Evolutionary conservation across 37 sponge, comb jelly and placozoan genomes (phyloP).

Genomic region (Beroe ovata): DNA sequence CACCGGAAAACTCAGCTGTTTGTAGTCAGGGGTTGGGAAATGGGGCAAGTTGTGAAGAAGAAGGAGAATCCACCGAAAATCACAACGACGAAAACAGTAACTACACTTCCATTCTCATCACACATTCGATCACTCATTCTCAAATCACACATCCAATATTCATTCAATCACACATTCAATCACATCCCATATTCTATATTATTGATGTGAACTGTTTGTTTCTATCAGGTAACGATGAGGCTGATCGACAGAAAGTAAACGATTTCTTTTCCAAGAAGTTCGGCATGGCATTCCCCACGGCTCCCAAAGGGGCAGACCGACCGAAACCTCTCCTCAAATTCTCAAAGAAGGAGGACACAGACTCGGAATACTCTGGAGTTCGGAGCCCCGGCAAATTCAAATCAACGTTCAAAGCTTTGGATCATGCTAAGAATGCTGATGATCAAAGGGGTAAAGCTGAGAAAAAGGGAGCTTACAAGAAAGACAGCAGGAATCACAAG

Average conservation of each 20-base stretch:
- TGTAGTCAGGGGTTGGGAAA: background rate
- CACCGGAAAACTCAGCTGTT: background rate
- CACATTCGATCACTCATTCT: too few species aligned
- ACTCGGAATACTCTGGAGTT: background rate
- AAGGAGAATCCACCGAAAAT: too few species aligned
- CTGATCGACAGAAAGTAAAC: slow-evolving; percentile 52
- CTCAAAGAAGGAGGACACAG: background rate
- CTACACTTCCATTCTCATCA: too few species aligned
- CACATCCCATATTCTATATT: too few species aligned
- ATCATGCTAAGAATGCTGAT: background rate
- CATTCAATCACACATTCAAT: too few species aligned
- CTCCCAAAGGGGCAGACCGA: slow-evolving; percentile 46
- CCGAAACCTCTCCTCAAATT: slow-evolving; percentile 62
- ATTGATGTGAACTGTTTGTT: too few species aligned
- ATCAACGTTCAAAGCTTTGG: slow-evolving; percentile 42
- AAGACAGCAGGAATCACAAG: too few species aligned
- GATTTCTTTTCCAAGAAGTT: slow-evolving; percentile 56
- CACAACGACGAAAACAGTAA: too few species aligned
- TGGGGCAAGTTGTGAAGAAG: background rate
- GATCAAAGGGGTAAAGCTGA: background rate
- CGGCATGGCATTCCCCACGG: slow-evolving; percentile 1
- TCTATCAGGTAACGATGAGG: too few species aligned
- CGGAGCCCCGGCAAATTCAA: slow-evolving; percentile 52
- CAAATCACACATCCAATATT: too few species aligned
- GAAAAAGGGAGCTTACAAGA: background rate